Conservation (phyloP, 2,113 vertebrate genomes). For the Brachypteracias leptosomus region DNA sequence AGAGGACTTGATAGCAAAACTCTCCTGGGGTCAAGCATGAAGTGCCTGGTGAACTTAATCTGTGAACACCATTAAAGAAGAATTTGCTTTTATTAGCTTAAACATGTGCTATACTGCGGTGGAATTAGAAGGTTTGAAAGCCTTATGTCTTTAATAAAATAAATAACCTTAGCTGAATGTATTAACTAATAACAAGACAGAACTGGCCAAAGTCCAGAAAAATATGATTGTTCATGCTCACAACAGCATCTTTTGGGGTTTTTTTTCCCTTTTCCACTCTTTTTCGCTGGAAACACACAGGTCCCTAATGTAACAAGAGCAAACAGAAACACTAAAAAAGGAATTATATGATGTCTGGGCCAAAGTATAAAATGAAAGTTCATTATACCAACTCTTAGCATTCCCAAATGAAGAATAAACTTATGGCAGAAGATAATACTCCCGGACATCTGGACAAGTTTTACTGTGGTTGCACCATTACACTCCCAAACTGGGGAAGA, state of each 20-base stretch:
- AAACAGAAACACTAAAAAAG: background rate
- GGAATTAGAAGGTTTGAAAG: background rate
- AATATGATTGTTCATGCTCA: background rate
- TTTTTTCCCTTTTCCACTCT: background rate
- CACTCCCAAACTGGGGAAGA: background rate
- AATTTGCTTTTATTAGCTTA: background rate
- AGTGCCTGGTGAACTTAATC: background rate
- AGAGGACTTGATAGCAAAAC: background rate
- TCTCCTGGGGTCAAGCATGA: background rate
- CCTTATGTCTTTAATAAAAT: background rate
- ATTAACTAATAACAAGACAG: background rate
- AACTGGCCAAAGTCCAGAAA: background rate
- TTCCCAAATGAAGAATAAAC: background rate
- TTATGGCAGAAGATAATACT: background rate
- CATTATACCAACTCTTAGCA: background rate
- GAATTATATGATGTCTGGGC: background rate
- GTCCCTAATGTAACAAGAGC: background rate
- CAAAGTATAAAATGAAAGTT: background rate
- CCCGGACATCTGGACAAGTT: background rate
- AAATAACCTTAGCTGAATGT: background rate
- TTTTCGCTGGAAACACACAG: background rate
- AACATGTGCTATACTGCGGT: background rate
- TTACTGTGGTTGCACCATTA: background rate
- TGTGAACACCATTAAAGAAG: background rate
- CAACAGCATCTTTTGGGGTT: background rate